Conservation (phyloP, 2,888 invertebrate species). For the Sesia bembeciformis region DNA sequence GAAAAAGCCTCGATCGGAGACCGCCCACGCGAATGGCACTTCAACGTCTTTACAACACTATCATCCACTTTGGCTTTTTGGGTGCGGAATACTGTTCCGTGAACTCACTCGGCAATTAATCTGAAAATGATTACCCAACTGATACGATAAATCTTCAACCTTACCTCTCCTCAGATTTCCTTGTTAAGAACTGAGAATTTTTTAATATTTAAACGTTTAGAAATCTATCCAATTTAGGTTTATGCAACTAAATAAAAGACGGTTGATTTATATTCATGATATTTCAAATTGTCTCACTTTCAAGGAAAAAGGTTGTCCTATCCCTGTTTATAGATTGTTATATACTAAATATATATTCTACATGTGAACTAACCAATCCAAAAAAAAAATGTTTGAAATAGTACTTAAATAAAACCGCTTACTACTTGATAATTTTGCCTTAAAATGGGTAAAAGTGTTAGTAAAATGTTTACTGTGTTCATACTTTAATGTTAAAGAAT, state of each 20-base stretch:
- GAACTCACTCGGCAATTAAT: slow-evolving; percentile 18
- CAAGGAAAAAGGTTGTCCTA: slow-evolving; percentile 52
- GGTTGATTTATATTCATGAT: too few species aligned
- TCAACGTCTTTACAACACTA: slow-evolving; percentile 23
- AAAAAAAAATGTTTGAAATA: neutral
- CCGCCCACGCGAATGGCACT: slow-evolving; percentile 41
- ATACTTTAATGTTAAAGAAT: slow-evolving; percentile 16
- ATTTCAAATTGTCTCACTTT: slow-evolving; percentile 41
- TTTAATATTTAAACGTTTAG: too few species aligned
- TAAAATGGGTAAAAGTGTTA: slow-evolving; percentile 7
- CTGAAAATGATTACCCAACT: neutral
- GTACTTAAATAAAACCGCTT: neutral
- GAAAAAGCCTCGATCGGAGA: slow-evolving; percentile 53
- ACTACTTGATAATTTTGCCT: neutral
- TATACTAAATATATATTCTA: neutral
- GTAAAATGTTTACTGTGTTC: slow-evolving; percentile 26
- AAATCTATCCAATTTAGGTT: too few species aligned
- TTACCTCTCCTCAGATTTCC: too few species aligned
- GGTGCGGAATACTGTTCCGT: slow-evolving; percentile 32
- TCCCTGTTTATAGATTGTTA: slow-evolving; percentile 14
- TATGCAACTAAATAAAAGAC: too few species aligned
- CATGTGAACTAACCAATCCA: slow-evolving; percentile 2
- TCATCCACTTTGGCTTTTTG: slow-evolving; percentile 32
- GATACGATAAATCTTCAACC: too few species aligned
- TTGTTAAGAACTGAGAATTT: too few species aligned